phyloP scores from a whole-genome alignment of 2,113 vertebrate genomes.

The Pimephales promelas region DNA sequence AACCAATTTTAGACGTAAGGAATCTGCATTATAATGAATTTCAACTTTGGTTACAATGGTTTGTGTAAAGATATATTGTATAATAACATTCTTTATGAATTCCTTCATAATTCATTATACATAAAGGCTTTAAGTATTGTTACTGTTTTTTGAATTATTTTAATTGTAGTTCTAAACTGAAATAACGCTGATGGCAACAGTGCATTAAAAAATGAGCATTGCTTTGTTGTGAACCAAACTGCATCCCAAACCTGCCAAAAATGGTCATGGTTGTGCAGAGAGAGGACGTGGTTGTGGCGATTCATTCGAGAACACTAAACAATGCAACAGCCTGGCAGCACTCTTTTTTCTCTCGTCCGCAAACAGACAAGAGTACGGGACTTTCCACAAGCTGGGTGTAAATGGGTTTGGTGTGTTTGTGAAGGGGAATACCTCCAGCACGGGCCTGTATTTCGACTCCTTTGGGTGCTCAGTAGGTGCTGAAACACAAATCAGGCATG shows the following conservation, averaged over 20 bases:
- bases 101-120: no score
- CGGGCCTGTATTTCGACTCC: slow-evolving; percentile 69
- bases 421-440: slow-evolving; percentile 70
- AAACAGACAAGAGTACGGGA: slow-evolving; percentile 34
- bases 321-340: slow-evolving; percentile 17
- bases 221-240: background rate
- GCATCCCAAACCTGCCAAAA: background rate
- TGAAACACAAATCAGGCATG: slow-evolving; percentile 54
- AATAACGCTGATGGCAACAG: no score
- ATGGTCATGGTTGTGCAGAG: background rate
- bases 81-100: no score
- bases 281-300: background rate
- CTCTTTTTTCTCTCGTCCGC: background rate
- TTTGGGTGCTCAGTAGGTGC: slow-evolving; percentile 63
- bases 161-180: no score
- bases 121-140: no score
- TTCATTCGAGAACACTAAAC: background rate
- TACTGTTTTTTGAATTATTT: no score
- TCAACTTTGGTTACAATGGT: no score
- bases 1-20: no score
- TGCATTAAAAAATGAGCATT: background rate
- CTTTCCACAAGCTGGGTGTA: slow-evolving; percentile 45
- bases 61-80: no score
- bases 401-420: slow-evolving; percentile 37
- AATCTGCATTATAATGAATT: no score